Base-by-base conservation (phyloP, 2,113 vertebrate species). In the Patagioenas fasciata region DNA sequence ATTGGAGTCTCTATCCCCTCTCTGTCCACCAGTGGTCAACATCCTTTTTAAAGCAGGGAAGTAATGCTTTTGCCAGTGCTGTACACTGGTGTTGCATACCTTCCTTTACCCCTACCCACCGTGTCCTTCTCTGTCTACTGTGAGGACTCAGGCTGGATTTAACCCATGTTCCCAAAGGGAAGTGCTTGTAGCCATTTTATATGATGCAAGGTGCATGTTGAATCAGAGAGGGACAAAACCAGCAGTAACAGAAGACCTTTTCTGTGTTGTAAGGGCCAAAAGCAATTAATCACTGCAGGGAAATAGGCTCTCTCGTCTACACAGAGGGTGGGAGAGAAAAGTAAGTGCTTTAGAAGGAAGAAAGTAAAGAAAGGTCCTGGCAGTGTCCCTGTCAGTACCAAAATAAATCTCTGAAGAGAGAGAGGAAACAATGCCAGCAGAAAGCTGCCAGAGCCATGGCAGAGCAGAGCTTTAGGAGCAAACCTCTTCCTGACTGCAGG, bases 351-450 rank as follows among this genome's bases (percentile, higher is more conserved):
- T 80, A 73, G 66, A 73, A 74, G 38, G 32, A 50, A 77, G 62
- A 85, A 79, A 56, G 85, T 74, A 69, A 84, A 93, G 77, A 89
- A 84, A 71, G 29, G 71, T 79, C 54, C 84, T 91, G 88, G 58
- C 71, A 71, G 64, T 83, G 51, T 85, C 29, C 32, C 47, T 89
- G 72, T 80, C 78, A 82, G 70, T 87, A 82, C 78, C 53, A 53
- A 89, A 79, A 91, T 91, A 92, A 92, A 94, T 93, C 83, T 91
- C 66, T 36, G 31, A 73, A 78, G 29, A 80, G 58, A 71, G 57
- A n/a, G 9, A 10, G 40, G n/a, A 86, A 93, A 88, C 82, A 96
- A 91, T 60, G 86, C 72, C 3, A 1, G 65, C 83, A 84, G 77
- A 92, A 81, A 87, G 70, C 92, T 95, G 65, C 65, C 82, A 81